Base-by-base conservation (phyloP, 2,113 vertebrate species). In the Aspiorhynchus laticeps region DNA sequence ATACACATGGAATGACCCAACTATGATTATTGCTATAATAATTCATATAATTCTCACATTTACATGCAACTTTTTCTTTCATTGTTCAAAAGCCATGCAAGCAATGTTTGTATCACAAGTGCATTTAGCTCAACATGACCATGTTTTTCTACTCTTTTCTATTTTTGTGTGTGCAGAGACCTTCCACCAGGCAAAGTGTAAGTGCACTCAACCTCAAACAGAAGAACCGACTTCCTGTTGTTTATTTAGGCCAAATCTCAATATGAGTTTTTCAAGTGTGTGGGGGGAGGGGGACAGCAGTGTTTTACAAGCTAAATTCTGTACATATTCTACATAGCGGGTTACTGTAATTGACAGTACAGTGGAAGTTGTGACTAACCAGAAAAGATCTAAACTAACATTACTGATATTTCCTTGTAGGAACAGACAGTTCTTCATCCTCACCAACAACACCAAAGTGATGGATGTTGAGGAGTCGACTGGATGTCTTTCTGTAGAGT, bases 381-480 rank as follows among this genome's bases (percentile, higher is more conserved):
- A 31, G 31, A 36, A 36, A 21, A 71, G 36, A 36, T 71, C 31
- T 36, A 36, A 36, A 71, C 19, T 71, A 71, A 71, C 31, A 12
- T 11, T 51, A 41, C 12, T 83, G n/a, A 1, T 83, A 75, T 67
- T 88, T 91, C 63, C 85, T 77, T 88, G 11, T 83, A 99, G 97
- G 90, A 97, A 96, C 90, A 95, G 98, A 56, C 97, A 98, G 87
- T 99, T 99, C 88, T 96, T 97, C 86, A 98, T 99, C 89, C 96
- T 96, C 88, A 98, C 97, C 84, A 98, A 97, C 41, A 97, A 97
- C 3, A 95, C 96, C 90, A 99, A 99, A 95, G 97, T 96, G 9
- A 99, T 99, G 98, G 98, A 98, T 88, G 96, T 97, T 63, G 98
- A 99, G 88, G 98, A 99, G 83, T 97, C 97, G 15, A 98, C 97